A percentile compares a stretch with the other conserved stretches of the same genome.
phyloP scores from a whole-genome alignment of 1,140 invertebrate species.

The Drosophila kurseongensis region DNA sequence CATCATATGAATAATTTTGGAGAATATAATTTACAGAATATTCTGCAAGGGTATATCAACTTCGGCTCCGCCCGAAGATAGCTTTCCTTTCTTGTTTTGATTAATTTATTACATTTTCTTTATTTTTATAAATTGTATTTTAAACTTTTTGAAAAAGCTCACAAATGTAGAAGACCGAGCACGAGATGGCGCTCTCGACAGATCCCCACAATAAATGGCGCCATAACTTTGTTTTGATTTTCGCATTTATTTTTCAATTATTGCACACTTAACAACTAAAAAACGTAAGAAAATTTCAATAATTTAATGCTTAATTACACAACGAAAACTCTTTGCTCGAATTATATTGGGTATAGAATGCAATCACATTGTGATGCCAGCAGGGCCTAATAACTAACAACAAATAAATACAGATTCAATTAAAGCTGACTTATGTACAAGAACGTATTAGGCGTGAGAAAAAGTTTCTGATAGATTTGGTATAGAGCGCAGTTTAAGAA shows the following conservation, averaged over 20 bases:
- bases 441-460: constrained; percentile 61
- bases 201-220: background rate
- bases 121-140: too few relatives aligned
- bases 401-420: constrained; percentile 56
- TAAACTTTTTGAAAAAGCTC: background rate
- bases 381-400: constrained; percentile 49
- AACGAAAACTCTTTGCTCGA: constrained; percentile 49
- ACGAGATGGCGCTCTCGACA: background rate
- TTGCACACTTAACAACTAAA: constrained; percentile 65
- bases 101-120: too few relatives aligned
- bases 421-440: constrained; percentile 79
- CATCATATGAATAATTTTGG: too few relatives aligned
- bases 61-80: too few relatives aligned
- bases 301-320: constrained; percentile 69
- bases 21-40: too few relatives aligned
- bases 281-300: constrained; percentile 51
- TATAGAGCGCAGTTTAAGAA: constrained; percentile 79
- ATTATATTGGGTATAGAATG: constrained; percentile 19
- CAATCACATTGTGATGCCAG: constrained; percentile 47
- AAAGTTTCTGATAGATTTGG: constrained; percentile 79
- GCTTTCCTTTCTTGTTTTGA: too few relatives aligned
- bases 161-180: background rate
- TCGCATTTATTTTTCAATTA: constrained; percentile 42
- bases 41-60: too few relatives aligned
- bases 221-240: background rate